A percentile compares a stretch with the other conserved stretches of the same genome.
These are phyloP conservation scores for Hirtodrosophila duncani DNA, from an alignment of 2,888 invertebrate species.

Conservation along the genomic window DNA sequence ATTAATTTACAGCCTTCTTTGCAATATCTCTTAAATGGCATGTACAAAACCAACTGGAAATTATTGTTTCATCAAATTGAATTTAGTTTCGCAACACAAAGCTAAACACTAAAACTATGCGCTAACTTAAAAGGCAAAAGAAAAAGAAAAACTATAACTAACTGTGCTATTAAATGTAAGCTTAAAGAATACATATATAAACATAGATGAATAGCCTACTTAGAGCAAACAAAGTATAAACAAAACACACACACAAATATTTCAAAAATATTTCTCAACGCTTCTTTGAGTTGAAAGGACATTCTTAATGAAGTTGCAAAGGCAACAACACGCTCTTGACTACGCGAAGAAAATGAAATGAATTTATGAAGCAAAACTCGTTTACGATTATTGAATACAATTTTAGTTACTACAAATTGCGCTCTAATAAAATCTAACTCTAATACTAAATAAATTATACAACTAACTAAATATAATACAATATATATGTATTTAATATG, in stretches of 20 bases:
- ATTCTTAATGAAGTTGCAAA: neutral
- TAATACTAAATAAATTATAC: slow-evolving; percentile 41
- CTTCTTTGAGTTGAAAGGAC: too few relatives aligned
- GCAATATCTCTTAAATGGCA: slow-evolving; percentile 1
- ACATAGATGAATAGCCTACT: slow-evolving; percentile 20
- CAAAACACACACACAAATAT: slow-evolving; percentile 26
- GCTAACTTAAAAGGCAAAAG: slow-evolving; percentile 27
- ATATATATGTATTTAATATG: slow-evolving; percentile 49
- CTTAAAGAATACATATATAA: slow-evolving; percentile 43
- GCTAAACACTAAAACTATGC: slow-evolving; percentile 18
- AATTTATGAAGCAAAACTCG: slow-evolving; percentile 7
- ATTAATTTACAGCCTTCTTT: neutral
- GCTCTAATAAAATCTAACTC: slow-evolving; percentile 32
- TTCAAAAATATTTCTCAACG: slow-evolving; percentile 35
- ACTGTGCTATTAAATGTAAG: slow-evolving; percentile 76
- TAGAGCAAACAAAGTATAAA: slow-evolving; percentile 19
- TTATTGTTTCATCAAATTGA: too few relatives aligned
- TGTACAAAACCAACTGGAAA: slow-evolving; percentile 51
- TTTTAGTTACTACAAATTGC: slow-evolving; percentile 25
- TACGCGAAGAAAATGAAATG: neutral
- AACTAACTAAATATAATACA: slow-evolving; percentile 48
- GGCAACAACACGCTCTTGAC: neutral
- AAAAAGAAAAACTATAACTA: slow-evolving; percentile 59
- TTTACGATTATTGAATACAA: slow-evolving; percentile 18
- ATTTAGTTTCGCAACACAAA: too few relatives aligned